Percentiles rank a stretch among this genome's conserved stretches.
Conservation (phyloP, 2,797 vertebrate genomes). For the Sorex maritimensis region DNA sequence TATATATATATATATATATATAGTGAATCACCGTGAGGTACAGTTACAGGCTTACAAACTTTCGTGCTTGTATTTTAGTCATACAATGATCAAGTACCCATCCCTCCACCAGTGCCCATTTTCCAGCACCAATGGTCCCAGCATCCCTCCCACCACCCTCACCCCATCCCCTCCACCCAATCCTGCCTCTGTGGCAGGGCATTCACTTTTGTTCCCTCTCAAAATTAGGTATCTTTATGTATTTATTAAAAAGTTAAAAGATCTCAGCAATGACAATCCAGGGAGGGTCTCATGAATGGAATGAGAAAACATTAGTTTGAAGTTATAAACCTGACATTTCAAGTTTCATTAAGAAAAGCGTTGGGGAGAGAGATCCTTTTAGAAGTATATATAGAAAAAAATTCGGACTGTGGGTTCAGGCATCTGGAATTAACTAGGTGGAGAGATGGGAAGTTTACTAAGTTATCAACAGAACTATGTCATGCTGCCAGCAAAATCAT, state of each 20-base stretch:
- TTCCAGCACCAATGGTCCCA: too few species aligned
- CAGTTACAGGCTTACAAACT: too few species aligned
- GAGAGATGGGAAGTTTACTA: not conserved
- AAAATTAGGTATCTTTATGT: not conserved
- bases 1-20: too few species aligned
- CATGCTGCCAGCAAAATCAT: not conserved
- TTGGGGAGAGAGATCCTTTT: not conserved
- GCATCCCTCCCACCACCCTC: too few species aligned
- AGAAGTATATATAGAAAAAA: not conserved
- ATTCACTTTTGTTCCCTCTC: too few species aligned
- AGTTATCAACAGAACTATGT: not conserved
- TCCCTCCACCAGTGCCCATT: too few species aligned
- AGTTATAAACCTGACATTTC: not conserved
- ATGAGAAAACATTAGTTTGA: not conserved
- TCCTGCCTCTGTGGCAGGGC: too few species aligned
- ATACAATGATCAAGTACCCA: too few species aligned
- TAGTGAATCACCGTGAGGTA: too few species aligned
- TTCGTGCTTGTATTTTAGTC: too few species aligned
- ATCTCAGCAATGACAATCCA: not conserved
- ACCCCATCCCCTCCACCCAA: too few species aligned
- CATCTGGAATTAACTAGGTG: not conserved
- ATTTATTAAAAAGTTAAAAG: not conserved
- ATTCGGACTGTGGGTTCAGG: not conserved
- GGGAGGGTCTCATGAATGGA: not conserved
- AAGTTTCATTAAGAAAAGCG: not conserved